phyloP scores from a whole-genome alignment of 2,797 vertebrate genomes.

The Otus scops region DNA sequence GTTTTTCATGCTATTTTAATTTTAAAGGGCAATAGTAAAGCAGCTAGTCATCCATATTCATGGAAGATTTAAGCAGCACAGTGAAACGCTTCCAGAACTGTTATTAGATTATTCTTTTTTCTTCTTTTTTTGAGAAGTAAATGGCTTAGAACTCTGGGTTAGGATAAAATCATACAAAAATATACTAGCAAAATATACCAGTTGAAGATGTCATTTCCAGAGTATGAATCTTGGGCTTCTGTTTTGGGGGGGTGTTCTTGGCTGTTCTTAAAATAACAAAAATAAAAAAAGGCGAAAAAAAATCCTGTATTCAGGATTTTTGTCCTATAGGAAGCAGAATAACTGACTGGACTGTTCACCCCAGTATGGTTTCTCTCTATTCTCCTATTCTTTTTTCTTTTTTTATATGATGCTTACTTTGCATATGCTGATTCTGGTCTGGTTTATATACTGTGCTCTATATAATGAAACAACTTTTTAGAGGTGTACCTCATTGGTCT shows the following conservation, averaged over 20 bases:
- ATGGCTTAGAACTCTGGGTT: not conserved
- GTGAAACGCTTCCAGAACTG: not conserved
- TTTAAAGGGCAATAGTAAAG: not conserved
- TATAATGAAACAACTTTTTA: not conserved
- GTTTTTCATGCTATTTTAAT: not conserved
- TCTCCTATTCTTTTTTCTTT: not conserved
- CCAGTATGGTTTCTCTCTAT: not conserved
- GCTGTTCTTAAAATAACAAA: not conserved
- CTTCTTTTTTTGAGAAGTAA: not conserved
- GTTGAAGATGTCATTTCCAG: not conserved
- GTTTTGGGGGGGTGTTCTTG: not conserved
- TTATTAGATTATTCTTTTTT: fast-evolving
- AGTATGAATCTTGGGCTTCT: not conserved
- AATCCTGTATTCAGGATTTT: not conserved
- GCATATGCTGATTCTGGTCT: not conserved
- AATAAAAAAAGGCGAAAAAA: no score
- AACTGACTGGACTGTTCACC: not conserved
- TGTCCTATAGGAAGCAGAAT: not conserved
- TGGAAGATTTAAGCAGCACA: not conserved
- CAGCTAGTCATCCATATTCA: not conserved
- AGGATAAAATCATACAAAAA: not conserved
- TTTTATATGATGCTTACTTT: not conserved
- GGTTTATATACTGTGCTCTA: not conserved
- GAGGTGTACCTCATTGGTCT: not conserved
- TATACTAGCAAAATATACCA: not conserved